Evolutionary conservation across 2,888 invertebrate species (phyloP).

Genomic region (Pycnomerus fuliginosus): DNA sequence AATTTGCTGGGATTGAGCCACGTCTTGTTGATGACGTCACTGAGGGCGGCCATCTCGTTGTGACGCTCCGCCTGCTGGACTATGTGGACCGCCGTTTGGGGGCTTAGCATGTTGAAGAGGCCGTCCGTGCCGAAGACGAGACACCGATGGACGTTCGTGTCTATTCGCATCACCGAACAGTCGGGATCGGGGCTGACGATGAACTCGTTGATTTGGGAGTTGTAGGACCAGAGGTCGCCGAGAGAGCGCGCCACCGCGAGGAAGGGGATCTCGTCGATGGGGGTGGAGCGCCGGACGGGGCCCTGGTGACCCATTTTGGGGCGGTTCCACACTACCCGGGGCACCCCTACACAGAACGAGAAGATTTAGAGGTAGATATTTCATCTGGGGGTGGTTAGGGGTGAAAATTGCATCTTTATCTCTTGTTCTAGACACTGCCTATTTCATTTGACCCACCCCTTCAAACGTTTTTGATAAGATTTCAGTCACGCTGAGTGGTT

Average conservation of each 20-base stretch:
- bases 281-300: slow-evolving; percentile 85
- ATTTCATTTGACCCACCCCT: too few species aligned
- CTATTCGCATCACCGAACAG: slow-evolving; percentile 80
- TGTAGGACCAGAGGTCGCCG: slow-evolving; percentile 98
- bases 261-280: slow-evolving; percentile 92
- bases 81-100: slow-evolving; percentile 79
- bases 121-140: slow-evolving; percentile 96
- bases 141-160: slow-evolving; percentile 77
- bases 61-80: slow-evolving; percentile 80
- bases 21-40: slow-evolving; percentile 50
- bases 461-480: too few species aligned
- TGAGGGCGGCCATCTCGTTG: slow-evolving; percentile 67
- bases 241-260: slow-evolving; percentile 94
- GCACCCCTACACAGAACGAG: slow-evolving; percentile 65
- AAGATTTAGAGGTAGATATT: neutral
- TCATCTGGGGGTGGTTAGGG: too few species aligned
- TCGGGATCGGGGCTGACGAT: slow-evolving; percentile 98
- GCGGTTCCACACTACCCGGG: slow-evolving; percentile 96
- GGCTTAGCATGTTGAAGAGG: slow-evolving; percentile 91
- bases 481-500: too few species aligned
- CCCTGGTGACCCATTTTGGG: slow-evolving; percentile 82
- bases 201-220: slow-evolving; percentile 85
- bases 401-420: too few species aligned
- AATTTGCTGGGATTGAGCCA: slow-evolving; percentile 92
- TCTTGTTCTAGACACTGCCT: too few species aligned